Percentiles rank a stretch among this genome's conserved stretches.
These are phyloP conservation scores for Melanocharis versteri DNA, from an alignment of 2,113 vertebrate genomes.

Conservation along the genomic window DNA sequence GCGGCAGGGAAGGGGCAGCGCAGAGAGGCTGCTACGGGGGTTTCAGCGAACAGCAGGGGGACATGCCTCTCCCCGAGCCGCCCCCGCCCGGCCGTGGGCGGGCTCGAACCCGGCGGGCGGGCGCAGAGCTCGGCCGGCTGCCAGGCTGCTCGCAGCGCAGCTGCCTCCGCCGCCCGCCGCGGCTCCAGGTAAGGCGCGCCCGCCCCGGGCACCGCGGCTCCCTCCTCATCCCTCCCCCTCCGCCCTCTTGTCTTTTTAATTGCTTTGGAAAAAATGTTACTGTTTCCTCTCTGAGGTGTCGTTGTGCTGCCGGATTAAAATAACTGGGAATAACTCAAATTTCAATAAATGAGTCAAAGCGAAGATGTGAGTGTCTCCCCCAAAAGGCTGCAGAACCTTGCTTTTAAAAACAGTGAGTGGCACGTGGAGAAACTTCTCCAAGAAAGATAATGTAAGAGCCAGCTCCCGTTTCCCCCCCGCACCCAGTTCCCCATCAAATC, in stretches of 20 bases:
- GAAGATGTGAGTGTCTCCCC: neutral
- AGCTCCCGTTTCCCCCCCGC: accelerated
- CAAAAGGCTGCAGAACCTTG: neutral
- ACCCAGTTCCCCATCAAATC: neutral
- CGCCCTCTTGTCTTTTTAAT: accelerated
- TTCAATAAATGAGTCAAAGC: neutral
- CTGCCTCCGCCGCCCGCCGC: neutral
- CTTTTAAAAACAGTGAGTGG: neutral
- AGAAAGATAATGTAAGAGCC: neutral
- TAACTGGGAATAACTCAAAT: neutral
- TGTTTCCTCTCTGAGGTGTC: neutral
- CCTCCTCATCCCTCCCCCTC: neutral
- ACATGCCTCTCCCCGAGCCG: accelerated
- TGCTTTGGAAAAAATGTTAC: too few species aligned
- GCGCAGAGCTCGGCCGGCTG: neutral
- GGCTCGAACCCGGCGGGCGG: neutral
- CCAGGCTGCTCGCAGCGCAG: neutral
- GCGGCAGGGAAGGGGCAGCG: accelerated
- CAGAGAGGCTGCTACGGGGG: neutral
- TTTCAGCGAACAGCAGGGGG: accelerated
- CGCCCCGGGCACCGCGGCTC: neutral
- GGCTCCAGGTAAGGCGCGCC: slow-evolving; percentile 15
- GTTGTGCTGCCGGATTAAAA: neutral
- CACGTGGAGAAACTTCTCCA: neutral
- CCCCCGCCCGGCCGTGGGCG: neutral